Evolutionary conservation across 2,113 vertebrate species (phyloP), one percentile per base, ranked within the genome.

Genomic region (Leptobrachium leishanense): DNA sequence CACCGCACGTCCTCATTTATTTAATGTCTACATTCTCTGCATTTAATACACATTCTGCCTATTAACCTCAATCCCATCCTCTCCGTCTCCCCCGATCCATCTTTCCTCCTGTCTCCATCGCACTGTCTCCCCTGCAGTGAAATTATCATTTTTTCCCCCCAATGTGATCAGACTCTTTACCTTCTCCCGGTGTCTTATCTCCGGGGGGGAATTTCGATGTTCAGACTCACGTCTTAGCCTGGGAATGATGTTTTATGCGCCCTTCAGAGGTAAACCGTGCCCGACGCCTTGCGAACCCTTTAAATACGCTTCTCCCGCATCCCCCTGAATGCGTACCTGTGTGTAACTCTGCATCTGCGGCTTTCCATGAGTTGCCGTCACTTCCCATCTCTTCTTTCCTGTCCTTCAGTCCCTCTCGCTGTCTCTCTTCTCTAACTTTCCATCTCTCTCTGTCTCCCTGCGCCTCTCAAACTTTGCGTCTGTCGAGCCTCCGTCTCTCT

Each of bases 211-310:
- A 65, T 80, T 80, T 80, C 77, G 64, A 80, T 80, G 77, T 74
- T 73, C 77, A 80, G 63, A 80, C 68, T 80, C 59, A 43, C 77
- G 64, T 80, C 77, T 50, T 80, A 80, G 77, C 71, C 59, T 70
- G 73, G 70, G 77, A 80, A 80, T 68, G 77, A 80, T 80, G 77
- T 80, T 80, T 71, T 80, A 80, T 80, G 77, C 77, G 73, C 77
- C 77, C 77, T 80, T 80, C 77, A 80, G 77, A 80, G 77, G 77
- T 80, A 80, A 74, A 68, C 42, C 10, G 57, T 67, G 41, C 40
- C 62, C 20, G 15, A 50, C 12, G 31, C 42, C 9, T 55, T 39
- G 53, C 50, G 68, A 5, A 46, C 43, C 42, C 66, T 9, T 67
- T 4, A 20, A 62, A 4, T 62, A 31, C 20, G 20, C 13, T 62